Evolutionary conservation across 2,797 vertebrate genomes (phyloP), one percentile per base, ranked within the genome.

Genomic region (Phylloscopus collybita): DNA sequence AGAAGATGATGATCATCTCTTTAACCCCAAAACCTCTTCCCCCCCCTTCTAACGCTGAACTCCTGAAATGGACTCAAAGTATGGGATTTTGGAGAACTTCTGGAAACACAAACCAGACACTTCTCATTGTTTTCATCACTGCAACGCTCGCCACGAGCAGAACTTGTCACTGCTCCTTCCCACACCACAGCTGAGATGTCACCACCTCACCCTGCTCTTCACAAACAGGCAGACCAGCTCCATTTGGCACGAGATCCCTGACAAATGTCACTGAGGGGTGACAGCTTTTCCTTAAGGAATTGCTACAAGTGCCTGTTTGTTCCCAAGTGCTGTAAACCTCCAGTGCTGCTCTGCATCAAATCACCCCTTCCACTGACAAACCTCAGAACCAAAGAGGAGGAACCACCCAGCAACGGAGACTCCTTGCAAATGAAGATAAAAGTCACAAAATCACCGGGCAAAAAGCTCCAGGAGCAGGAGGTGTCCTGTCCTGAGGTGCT

Each of bases 341-440:
- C 53, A 5, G 59, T 3, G 13, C 21, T 20, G 9, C 67, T 16
- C 25, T 4, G 34, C 0, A 0, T 7, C 23, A 9, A 6, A 10
- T 8, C 22, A 4, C 6, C 38, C 69, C 75, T 66, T 19, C 47
- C 50, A 23, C 34, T 1, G 1, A 20, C 5, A 61, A 38, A 76
- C 27, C 56, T 54, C 60, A 62, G 44, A 32, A 4, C 13, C 50
- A 32, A 36, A 53, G 42, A 32, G 36, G 29, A 66, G 17, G 25
- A 82, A n/a, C 32, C 73, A 59, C 9, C 20, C 66, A 82, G 36
- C 29, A 62, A 26, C 0, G 30, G 8, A 65, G 23, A 45, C 14
- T 42, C n/a, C 21, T 38, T 62, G 38, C 19, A 90, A 95, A 86
- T 8, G 4, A 74, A 67, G 56, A 13, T 5, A 23, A 59, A 89